phyloP scores from a whole-genome alignment of 1,140 invertebrate species.

The Vanessa atalanta region DNA sequence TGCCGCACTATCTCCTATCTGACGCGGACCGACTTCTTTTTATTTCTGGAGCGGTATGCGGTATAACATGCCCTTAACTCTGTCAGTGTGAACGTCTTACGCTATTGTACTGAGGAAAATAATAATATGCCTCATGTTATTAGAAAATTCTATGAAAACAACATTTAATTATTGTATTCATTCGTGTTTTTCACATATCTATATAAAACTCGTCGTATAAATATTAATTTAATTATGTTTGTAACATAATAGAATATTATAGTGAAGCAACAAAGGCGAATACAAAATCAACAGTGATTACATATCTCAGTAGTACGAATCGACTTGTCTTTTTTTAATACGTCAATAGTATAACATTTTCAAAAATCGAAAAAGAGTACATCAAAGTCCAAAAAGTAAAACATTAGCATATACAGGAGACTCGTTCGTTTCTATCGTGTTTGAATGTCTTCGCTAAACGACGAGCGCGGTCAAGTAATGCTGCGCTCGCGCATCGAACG shows the following conservation, averaged over 20 bases:
- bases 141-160: too few species aligned
- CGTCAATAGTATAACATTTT: too few species aligned
- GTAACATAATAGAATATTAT: too few species aligned
- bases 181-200: not conserved
- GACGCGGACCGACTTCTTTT: constrained; percentile 17
- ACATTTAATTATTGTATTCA: too few species aligned
- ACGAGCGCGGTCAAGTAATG: not conserved
- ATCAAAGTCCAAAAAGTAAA: not conserved
- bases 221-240: too few species aligned
- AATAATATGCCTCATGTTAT: not conserved
- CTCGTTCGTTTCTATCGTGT: not conserved
- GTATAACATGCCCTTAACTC: not conserved
- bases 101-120: not conserved
- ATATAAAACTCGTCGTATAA: not conserved
- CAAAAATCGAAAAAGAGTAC: too few species aligned
- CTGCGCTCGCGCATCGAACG: constrained; percentile 35
- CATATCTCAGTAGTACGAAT: too few species aligned
- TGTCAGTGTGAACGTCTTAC: not conserved
- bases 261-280: too few species aligned
- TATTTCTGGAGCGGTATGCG: not conserved
- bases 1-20: constrained; percentile 54
- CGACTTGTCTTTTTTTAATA: too few species aligned
- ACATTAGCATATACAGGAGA: not conserved
- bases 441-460: not conserved
- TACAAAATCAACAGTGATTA: too few species aligned